Base-by-base conservation (phyloP, 2,888 invertebrate genomes). In the Drosophila nr. perissopoda region DNA sequence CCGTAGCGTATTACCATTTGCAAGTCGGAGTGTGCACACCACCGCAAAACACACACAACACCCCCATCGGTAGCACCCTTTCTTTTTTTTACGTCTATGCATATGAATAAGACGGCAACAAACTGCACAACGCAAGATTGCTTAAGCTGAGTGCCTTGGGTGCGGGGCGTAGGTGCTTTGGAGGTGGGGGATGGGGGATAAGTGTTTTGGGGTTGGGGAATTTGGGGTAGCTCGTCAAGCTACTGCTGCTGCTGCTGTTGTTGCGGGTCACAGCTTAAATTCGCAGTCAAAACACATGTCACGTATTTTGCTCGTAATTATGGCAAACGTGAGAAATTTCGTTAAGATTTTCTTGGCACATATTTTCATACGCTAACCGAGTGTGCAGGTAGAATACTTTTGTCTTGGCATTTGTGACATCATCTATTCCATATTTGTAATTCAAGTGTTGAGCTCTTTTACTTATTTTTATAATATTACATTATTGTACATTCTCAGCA, bases 261-360 rank as follows among this genome's bases (percentile, higher is more conserved):
- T 60, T 48, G 62, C 62, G 63, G 49, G 67, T 68, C 59, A 63
- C 74, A 61, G 74, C 79, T 51, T 48, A 77, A 88, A 89, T 78
- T 86, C 79, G 72, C 81, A 88, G 83, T 91, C 89, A 79, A 81
- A 76, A 89, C 89, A 89, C 90, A 90, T 90, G 85, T 91, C 89
- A 90, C 89, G 89, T 91, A 89, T 69, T 90, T 87, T 70, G 66
- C 85, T 89, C 89, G 89, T 89, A 89, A 89, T 89, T 89, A 91
- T 91, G 85, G 91, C 83, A 83, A 88, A 89, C 89, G 89, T 89
- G 89, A 87, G 91, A 89, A 91, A 85, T 90, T 89, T 91, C 73
- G 88, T 82, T 82, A 90, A 91, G 89, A 89, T 89, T 84, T 91
- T 89, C 89, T 78, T 75, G 81, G 75, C 90, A 88, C 73, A 85